phyloP scores from a whole-genome alignment of 1,140 invertebrate genomes.

The Sipha flava region DNA sequence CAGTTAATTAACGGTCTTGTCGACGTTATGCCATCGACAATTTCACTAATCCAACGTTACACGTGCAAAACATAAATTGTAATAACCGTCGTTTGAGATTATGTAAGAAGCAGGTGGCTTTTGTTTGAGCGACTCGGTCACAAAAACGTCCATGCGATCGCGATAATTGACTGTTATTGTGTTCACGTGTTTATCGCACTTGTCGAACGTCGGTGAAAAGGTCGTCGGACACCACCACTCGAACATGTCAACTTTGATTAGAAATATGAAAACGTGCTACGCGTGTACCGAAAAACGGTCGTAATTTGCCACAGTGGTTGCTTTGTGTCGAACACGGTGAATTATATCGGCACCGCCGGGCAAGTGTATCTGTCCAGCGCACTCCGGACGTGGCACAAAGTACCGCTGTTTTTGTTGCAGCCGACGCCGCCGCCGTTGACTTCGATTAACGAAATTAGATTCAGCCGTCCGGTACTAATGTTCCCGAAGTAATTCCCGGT shows the following conservation, averaged over 20 bases:
- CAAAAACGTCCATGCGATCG: too few species aligned
- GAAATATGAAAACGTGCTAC: not conserved
- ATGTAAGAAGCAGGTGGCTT: too few species aligned
- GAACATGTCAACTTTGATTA: not conserved
- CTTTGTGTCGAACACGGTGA: not conserved
- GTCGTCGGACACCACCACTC: not conserved
- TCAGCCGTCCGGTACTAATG: not conserved
- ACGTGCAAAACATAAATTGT: too few species aligned
- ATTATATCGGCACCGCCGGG: not conserved
- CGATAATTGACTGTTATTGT: too few species aligned
- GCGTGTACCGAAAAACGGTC: not conserved
- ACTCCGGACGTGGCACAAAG: not conserved
- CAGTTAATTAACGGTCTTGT: too few species aligned
- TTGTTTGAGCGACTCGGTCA: too few species aligned
- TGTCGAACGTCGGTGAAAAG: too few species aligned
- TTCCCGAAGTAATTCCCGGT: not conserved
- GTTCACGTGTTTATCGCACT: too few species aligned
- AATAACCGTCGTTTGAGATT: too few species aligned
- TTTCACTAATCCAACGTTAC: too few species aligned
- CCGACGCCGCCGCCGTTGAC: not conserved
- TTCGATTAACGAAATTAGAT: constrained; percentile 19
- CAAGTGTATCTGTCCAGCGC: not conserved
- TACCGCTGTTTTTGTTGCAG: not conserved
- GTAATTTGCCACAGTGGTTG: not conserved
- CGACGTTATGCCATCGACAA: too few species aligned